Percentiles rank a stretch among this genome's conserved stretches.
Evolutionary conservation across 2,888 invertebrate species (phyloP).

Genomic region (Epiblema foenella): DNA sequence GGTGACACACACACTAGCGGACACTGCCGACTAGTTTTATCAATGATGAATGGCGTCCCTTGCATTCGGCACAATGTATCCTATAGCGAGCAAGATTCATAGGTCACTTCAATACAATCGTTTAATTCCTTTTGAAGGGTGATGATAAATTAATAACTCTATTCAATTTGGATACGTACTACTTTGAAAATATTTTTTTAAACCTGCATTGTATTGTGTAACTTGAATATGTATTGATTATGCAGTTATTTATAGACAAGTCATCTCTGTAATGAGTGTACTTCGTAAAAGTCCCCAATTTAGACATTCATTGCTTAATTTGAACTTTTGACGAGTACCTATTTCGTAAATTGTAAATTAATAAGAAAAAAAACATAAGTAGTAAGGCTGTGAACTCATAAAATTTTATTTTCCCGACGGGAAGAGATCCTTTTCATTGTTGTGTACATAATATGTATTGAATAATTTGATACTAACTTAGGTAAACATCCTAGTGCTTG

Average conservation of each 20-base stretch:
- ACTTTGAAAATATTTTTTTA: neutral
- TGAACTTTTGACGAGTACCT: too few relatives aligned
- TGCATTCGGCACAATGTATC: conserved; percentile 41
- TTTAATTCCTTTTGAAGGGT: conserved; percentile 32
- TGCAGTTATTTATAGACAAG: too few relatives aligned
- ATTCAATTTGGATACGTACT: neutral
- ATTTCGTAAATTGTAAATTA: too few relatives aligned
- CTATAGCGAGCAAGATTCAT: conserved; percentile 35
- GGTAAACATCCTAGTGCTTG: too few relatives aligned
- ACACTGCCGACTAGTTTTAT: conserved; percentile 68
- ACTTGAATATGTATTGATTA: neutral
- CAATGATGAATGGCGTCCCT: conserved; percentile 66
- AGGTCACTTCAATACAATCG: conserved; percentile 25
- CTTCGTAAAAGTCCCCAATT: neutral
- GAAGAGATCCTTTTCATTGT: neutral
- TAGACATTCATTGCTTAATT: too few relatives aligned
- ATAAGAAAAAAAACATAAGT: too few relatives aligned
- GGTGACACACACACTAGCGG: conserved; percentile 54
- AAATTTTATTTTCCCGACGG: neutral
- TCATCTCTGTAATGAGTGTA: neutral
- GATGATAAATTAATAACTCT: conserved; percentile 17
- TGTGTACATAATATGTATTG: too few relatives aligned
- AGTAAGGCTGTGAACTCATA: neutral
- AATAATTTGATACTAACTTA: too few relatives aligned
- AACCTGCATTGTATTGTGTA: neutral